Percentiles rank a stretch among this genome's conserved stretches.
These are phyloP conservation scores for Coptodon bakossiorum DNA, from an alignment of 2,113 vertebrate genomes.

Conservation along the genomic window DNA sequence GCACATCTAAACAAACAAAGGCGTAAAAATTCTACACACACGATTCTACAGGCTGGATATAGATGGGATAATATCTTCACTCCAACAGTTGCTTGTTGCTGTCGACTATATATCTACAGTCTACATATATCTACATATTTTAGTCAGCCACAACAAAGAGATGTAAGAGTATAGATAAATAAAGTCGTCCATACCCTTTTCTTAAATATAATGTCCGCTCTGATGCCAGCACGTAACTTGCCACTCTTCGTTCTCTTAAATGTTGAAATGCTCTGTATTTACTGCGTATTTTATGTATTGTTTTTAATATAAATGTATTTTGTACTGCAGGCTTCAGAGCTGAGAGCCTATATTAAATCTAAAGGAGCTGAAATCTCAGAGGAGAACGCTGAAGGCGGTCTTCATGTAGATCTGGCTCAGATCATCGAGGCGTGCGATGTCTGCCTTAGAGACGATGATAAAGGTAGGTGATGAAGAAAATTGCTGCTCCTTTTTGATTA, in stretches of 20 bases:
- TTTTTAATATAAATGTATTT: not conserved
- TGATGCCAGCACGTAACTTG: not conserved
- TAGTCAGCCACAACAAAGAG: not conserved
- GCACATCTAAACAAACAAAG: not conserved
- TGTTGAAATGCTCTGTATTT: not conserved
- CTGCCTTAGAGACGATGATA: constrained; percentile 93
- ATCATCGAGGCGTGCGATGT: constrained; percentile 96
- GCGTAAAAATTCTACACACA: not conserved
- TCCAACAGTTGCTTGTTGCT: not conserved
- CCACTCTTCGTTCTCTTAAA: not conserved
- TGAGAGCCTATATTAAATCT: constrained; percentile 88
- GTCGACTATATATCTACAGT: too few species aligned
- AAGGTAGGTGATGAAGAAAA: constrained; percentile 72
- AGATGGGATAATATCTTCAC: not conserved
- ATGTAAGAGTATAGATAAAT: not conserved
- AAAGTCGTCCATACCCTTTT: not conserved
- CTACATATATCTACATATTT: too few species aligned
- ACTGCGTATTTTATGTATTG: not conserved
- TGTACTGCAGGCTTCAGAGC: constrained; percentile 82
- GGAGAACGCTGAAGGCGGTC: constrained; percentile 91
- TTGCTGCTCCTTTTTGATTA: not conserved
- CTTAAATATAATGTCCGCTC: not conserved
- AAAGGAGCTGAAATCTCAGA: constrained; percentile 97
- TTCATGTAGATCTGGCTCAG: constrained; percentile 90
- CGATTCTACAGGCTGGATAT: too few species aligned